phyloP scores from a whole-genome alignment of 2,797 vertebrate genomes.

The Poecile montanus region DNA sequence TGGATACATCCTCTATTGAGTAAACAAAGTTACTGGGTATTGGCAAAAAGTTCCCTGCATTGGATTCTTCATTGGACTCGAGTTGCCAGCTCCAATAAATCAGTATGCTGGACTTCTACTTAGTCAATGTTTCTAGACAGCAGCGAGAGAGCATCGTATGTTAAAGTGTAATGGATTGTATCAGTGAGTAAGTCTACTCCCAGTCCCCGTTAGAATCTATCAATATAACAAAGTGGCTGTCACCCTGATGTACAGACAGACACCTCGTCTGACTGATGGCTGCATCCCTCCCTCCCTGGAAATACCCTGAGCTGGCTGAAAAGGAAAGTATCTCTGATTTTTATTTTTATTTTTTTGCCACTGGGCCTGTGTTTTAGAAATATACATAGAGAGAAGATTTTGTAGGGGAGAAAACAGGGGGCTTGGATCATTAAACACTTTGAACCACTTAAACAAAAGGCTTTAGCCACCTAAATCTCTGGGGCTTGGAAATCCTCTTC shows the following conservation, averaged over 20 bases:
- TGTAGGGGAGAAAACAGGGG: fast-evolving
- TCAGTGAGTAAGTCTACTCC: conserved; percentile 42
- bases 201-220: conserved; percentile 12
- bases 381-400: background rate
- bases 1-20: conserved; percentile 14
- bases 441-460: background rate
- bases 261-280: background rate
- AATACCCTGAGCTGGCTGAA: background rate
- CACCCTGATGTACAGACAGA: background rate
- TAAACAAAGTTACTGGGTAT: conserved; percentile 60
- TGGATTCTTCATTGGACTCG: conserved; percentile 29
- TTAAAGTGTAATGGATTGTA: conserved; percentile 53
- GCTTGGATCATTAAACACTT: background rate
- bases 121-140: conserved; percentile 35
- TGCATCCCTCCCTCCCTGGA: background rate
- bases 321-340: background rate
- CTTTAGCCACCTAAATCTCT: background rate
- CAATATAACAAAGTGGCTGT: conserved; percentile 31
- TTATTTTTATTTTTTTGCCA: background rate
- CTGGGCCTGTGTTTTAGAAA: background rate
- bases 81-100: conserved; percentile 56
- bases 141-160: background rate
- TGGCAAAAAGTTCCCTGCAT: conserved; percentile 49
- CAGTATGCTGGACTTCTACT: conserved; percentile 13
- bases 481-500: background rate